Evolutionary conservation across 1,140 invertebrate genomes (phyloP), one percentile per base, ranked within the genome.

Genomic region (Drosophila nebulosa): DNA sequence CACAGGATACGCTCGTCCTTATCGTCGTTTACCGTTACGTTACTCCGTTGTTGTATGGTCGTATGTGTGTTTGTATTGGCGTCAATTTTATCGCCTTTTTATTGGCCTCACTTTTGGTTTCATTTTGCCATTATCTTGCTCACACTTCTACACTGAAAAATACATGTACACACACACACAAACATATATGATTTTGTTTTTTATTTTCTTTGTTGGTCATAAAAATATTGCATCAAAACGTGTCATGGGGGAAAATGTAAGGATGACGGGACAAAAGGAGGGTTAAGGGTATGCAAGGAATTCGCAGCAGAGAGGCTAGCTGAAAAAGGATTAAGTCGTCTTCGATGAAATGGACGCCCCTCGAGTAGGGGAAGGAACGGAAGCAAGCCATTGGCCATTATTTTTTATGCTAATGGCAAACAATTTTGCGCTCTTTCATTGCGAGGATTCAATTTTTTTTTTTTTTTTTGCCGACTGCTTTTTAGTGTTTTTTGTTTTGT

Each of bases 41-140:
- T 4, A 35, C 36, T 52, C 36, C n/a, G 46, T 36, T 39, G 56
- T 46, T 7, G 14, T 46, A 46, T 21, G 9, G 18, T 7, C 6
- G 39, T 46, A 21, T 46, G 6, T 46, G 5, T 21, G 39, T 46
- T 7, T 46, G 70, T 77, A 69, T 80, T 74, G 78, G 72, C 86
- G 72, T 79, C 79, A 84, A 77, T 79, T 88, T 88, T 89, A 84
- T 89, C 80, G 76, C 85, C 76, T 64, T 84, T 89, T 89, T 88
- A 89, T 88, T 88, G 88, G 84, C 76, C 80, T 90, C 85, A 84
- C 76, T 85, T 84, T 74, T 71, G 79, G 79, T 84, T 75, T 83
- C 84, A 79, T 84, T 89, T 74, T 51, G 67, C 70, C 70, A 77
- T 70, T 78, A 78, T 78, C 74, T 61, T 62, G 52, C 57, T 62